Evolutionary conservation across 2,888 invertebrate genomes (phyloP), one percentile per base, ranked within the genome.

Genomic region (Temnothorax rugatulus): DNA sequence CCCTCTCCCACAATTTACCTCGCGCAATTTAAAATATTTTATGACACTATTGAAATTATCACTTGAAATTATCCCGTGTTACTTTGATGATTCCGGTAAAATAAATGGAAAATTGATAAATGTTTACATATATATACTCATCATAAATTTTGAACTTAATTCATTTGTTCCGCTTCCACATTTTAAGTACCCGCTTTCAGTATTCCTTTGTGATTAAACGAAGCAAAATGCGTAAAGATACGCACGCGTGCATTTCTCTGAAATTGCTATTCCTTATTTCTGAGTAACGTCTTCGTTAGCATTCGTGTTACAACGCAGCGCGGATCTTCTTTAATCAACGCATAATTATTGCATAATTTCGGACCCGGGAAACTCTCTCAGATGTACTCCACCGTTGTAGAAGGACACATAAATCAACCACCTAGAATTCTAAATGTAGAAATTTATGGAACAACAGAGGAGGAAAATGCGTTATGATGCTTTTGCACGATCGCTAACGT

Each of bases 281-380:
- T n/a, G 57, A 77, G 34, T 52, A 79, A 69, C 47, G 7, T 69
- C 29, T 77, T 77, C 79, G 79, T 79, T 69, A 79, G 57, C 44
- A 59, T 69, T 79, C 57, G 18, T 44, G 77, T 52, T 59, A 52
- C 50, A 52, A 29, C 29, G n/a, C n/a, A 79, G 47, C 47, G 71
- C 34, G 59, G 47, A 71, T 79, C 59, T 79, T 79, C 71, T 79
- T 79, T 79, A 71, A 79, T 79, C 71, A 79, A 79, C 71, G 71
- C 34, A 38, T 59, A 79, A 79, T 79, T 79, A 59, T 79, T 71
- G 71, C 47, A 71, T 79, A 71, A 79, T 79, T 71, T 71, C 34
- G 47, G 59, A 69, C 21, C 44, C 29, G 69, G 21, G 57, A 47
- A 69, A 79, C 34, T 69, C 69, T 57, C 69, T 29, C 68, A 34